A percentile compares a stretch with the other conserved stretches of the same genome.
Conservation (phyloP, 1,140 invertebrate genomes). For the Pomacea maculata region DNA sequence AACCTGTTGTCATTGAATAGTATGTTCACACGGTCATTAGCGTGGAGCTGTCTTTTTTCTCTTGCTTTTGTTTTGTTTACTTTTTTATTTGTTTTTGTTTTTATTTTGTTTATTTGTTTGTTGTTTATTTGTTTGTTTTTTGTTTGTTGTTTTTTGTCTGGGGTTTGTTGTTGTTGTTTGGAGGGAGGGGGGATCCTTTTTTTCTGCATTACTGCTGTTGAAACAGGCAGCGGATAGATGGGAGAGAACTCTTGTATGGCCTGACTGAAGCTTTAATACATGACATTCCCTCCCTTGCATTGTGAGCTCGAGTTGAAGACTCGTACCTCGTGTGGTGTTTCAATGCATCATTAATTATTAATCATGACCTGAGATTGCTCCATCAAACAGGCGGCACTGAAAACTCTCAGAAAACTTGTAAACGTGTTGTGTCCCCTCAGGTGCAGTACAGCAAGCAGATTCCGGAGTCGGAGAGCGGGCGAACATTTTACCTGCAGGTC, state of each 20-base stretch:
- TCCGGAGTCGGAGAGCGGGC: constrained; percentile 18
- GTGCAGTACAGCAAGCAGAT: constrained; percentile 19
- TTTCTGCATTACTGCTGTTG: not conserved
- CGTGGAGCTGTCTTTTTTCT: not conserved
- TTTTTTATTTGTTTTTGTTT: not conserved
- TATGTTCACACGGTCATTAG: not conserved
- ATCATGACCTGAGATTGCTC: not conserved
- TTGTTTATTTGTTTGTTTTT: not conserved
- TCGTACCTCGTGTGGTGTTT: not conserved
- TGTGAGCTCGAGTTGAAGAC: not conserved
- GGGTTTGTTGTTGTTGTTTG: not conserved
- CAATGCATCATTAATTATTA: not conserved
- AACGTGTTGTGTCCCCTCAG: not conserved
- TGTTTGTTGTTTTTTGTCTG: not conserved
- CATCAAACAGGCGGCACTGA: not conserved
- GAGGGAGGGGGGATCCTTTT: not conserved
- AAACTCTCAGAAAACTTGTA: not conserved
- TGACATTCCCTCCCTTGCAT: not conserved
- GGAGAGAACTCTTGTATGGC: not conserved
- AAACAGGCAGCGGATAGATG: not conserved
- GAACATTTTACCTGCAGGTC: constrained; percentile 24
- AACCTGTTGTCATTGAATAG: not conserved
- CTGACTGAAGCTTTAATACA: not conserved
- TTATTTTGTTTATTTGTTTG: not conserved
- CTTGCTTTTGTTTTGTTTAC: not conserved